Percentiles rank a stretch among this genome's conserved stretches.
Evolutionary conservation across 2,113 vertebrate species (phyloP).

Genomic region (Speoplatyrhinus poulsoni): DNA sequence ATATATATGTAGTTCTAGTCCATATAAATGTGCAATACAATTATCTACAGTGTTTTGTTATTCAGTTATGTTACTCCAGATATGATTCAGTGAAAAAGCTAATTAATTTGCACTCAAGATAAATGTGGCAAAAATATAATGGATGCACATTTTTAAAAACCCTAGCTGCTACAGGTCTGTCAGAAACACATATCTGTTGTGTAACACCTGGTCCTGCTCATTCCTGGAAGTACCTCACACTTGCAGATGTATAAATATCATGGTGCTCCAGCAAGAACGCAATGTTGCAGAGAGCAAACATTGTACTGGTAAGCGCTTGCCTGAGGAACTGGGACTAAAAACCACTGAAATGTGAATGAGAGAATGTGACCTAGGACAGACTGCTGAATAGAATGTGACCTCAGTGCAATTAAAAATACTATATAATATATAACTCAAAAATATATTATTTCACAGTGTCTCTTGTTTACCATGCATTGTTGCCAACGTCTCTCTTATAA

Average conservation of each 20-base stretch:
- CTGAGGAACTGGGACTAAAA: conserved; percentile 52
- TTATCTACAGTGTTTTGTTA: too few relatives aligned
- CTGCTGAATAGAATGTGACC: conserved; percentile 50
- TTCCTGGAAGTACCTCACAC: conserved; percentile 54
- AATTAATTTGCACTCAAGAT: too few relatives aligned
- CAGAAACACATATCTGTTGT: conserved; percentile 51
- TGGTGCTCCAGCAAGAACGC: conserved; percentile 38
- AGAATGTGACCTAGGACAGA: conserved; percentile 65
- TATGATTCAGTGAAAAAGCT: too few relatives aligned
- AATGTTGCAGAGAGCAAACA: conserved; percentile 33
- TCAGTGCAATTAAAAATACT: too few relatives aligned
- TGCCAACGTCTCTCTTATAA: neutral
- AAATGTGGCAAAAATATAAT: conserved; percentile 44
- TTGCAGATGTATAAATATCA: conserved; percentile 67
- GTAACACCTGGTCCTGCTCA: conserved; percentile 59
- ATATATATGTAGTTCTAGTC: too few relatives aligned
- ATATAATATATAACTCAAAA: neutral
- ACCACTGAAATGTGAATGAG: conserved; percentile 40
- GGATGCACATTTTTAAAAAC: conserved; percentile 32
- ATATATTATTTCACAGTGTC: too few relatives aligned
- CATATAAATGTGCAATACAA: too few relatives aligned
- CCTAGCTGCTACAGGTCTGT: conserved; percentile 31
- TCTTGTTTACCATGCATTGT: neutral
- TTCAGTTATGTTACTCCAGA: too few relatives aligned
- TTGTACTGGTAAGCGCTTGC: conserved; percentile 57